Evolutionary conservation across 2,113 vertebrate genomes (phyloP).

Genomic region (Gobiocypris rarus): DNA sequence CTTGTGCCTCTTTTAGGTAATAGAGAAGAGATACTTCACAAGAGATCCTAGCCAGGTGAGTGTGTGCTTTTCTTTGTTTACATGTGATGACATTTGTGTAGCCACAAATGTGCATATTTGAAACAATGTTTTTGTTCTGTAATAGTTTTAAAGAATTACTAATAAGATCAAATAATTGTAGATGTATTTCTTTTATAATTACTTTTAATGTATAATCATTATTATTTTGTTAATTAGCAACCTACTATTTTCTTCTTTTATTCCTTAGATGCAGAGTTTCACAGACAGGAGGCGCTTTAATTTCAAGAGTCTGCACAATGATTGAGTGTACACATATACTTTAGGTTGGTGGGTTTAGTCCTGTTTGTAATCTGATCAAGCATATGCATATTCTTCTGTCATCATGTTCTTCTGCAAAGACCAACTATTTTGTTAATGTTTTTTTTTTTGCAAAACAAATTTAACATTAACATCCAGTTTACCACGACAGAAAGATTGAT

Average conservation of each 20-base stretch:
- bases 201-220: constrained; percentile 2
- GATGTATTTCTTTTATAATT: constrained; percentile 1
- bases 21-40: constrained; percentile 95
- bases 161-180: neutral
- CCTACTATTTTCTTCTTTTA: constrained; percentile 51
- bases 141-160: neutral
- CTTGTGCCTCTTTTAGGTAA: constrained; percentile 78
- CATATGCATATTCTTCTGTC: neutral
- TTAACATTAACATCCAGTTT: neutral
- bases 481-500: neutral
- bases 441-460: too few relatives aligned
- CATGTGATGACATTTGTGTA: neutral
- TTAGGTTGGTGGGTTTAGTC: constrained; percentile 41
- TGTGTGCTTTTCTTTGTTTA: constrained; percentile 48
- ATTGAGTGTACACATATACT: constrained; percentile 67
- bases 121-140: neutral
- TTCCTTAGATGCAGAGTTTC: constrained; percentile 86
- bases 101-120: too few relatives aligned
- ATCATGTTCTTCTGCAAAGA: neutral
- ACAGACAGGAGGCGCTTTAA: constrained; percentile 90
- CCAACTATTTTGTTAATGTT: neutral
- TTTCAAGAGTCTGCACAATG: constrained; percentile 90
- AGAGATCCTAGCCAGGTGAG: constrained; percentile 89
- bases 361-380: neutral
- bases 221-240: neutral